Evolutionary conservation across 2,113 vertebrate genomes (phyloP).

Genomic region (Trichechus manatus): DNA sequence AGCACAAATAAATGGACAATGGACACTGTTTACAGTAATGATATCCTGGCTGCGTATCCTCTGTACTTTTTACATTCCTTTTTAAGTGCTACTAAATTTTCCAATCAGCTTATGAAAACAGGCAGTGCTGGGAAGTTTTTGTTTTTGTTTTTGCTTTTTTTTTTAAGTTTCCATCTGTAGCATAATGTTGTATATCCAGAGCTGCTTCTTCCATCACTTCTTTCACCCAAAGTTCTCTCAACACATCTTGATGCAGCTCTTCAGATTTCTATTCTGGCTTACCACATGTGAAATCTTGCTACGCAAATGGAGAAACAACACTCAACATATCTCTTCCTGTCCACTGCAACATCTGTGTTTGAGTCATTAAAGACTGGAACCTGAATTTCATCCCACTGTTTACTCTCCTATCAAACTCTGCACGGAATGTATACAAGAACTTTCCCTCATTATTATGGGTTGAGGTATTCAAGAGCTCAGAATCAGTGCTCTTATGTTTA

Average conservation of each 20-base stretch:
- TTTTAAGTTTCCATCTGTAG: slow-evolving; percentile 31
- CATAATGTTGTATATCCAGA: slow-evolving; percentile 34
- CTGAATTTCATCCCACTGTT: slow-evolving; percentile 31
- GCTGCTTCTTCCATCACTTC: slow-evolving; percentile 48
- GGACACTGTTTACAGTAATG: slow-evolving; percentile 22
- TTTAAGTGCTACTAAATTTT: slow-evolving; percentile 55
- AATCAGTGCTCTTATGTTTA: neutral
- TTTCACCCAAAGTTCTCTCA: slow-evolving; percentile 61
- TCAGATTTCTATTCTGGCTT: slow-evolving; percentile 67
- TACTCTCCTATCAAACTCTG: slow-evolving; percentile 40
- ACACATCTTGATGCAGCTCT: slow-evolving; percentile 61
- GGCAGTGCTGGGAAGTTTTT: neutral
- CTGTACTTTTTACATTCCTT: slow-evolving; percentile 45
- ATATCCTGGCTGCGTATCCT: neutral
- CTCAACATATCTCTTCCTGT: slow-evolving; percentile 67
- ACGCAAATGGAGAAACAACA: slow-evolving; percentile 72
- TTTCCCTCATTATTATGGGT: neutral
- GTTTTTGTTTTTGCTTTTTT: neutral
- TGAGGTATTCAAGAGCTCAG: neutral
- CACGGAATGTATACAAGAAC: neutral
- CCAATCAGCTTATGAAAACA: slow-evolving; percentile 42
- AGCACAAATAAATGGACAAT: neutral
- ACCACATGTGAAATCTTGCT: slow-evolving; percentile 69
- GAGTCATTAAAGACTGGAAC: slow-evolving; percentile 48
- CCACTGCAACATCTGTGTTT: slow-evolving; percentile 54